Conservation (phyloP, 37 sponge, comb jelly and placozoan genomes). For the Agelas oroides region DNA sequence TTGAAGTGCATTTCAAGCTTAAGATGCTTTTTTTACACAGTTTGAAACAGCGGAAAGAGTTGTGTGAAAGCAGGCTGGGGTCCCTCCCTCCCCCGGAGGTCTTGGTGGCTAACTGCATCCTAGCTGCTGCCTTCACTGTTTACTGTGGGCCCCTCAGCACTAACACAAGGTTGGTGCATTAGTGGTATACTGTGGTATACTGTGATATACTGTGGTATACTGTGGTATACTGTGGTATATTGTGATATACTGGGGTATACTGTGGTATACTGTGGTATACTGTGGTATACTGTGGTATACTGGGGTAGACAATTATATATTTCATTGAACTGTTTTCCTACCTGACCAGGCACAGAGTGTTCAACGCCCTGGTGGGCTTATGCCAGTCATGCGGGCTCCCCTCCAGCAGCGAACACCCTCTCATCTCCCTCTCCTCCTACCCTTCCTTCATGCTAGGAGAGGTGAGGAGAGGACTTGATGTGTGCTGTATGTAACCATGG, state of each 20-base stretch:
- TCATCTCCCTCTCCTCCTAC: constrained; percentile 19
- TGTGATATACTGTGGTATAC: too few species aligned
- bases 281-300: too few species aligned
- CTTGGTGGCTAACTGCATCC: constrained; percentile 65
- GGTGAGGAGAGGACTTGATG: constrained; percentile 2
- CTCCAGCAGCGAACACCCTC: background rate
- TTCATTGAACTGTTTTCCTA: background rate
- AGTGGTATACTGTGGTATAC: background rate
- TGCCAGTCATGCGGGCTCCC: constrained; percentile 11
- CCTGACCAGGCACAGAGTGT: constrained; percentile 14
- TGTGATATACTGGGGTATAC: too few species aligned
- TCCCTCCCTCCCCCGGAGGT: constrained; percentile 29
- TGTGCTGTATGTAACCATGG: background rate
- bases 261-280: too few species aligned
- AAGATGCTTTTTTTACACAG: background rate
- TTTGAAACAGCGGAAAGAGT: constrained; percentile 46
- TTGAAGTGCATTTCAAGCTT: too few species aligned
- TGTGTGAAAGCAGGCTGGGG: constrained; percentile 48
- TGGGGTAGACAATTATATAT: too few species aligned
- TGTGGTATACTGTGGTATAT: too few species aligned
- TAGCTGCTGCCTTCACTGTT: constrained; percentile 84
- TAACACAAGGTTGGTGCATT: background rate
- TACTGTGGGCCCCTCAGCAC: constrained; percentile 79
- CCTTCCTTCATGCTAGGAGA: constrained; percentile 60
- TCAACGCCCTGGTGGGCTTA: background rate